Percentiles rank a stretch among this genome's conserved stretches.
phyloP scores from a whole-genome alignment of 2,113 vertebrate species.

The Trematomus loennbergii region DNA sequence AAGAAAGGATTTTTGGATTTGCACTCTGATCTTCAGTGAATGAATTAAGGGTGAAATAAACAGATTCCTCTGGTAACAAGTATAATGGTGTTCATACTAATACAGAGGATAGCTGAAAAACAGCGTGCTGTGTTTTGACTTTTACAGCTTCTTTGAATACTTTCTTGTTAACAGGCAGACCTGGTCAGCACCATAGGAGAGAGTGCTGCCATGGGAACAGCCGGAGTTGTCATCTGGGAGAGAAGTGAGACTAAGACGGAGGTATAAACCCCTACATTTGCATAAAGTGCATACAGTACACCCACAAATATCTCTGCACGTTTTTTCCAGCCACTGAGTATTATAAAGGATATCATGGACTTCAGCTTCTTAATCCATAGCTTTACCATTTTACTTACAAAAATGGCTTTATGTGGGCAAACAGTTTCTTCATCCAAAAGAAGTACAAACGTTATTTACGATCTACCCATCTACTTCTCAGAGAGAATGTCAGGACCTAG shows the following conservation, averaged over 20 bases:
- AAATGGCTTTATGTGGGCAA: not conserved
- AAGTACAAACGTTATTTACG: too few species aligned
- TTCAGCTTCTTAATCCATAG: not conserved
- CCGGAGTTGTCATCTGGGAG: constrained; percentile 93
- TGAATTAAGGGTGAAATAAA: not conserved
- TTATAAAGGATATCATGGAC: not conserved
- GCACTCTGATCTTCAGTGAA: not conserved
- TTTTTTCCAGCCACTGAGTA: not conserved
- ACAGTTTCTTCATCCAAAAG: too few species aligned
- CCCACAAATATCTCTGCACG: not conserved
- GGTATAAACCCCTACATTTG: constrained; percentile 63
- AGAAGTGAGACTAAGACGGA: constrained; percentile 79
- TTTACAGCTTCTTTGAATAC: constrained; percentile 16
- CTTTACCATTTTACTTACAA: not conserved
- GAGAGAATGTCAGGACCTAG: constrained; percentile 83
- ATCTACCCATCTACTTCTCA: constrained; percentile 44
- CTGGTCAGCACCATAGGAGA: constrained; percentile 91
- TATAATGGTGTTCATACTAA: not conserved
- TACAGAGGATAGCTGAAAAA: not conserved
- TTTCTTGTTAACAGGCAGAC: constrained; percentile 82
- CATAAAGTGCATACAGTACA: constrained; percentile 3
- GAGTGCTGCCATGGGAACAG: constrained; percentile 90
- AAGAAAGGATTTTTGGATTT: not conserved
- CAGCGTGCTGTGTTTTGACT: not conserved
- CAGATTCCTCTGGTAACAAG: not conserved